phyloP scores from a whole-genome alignment of 2,797 vertebrate species.

The Eptatretus atami region DNA sequence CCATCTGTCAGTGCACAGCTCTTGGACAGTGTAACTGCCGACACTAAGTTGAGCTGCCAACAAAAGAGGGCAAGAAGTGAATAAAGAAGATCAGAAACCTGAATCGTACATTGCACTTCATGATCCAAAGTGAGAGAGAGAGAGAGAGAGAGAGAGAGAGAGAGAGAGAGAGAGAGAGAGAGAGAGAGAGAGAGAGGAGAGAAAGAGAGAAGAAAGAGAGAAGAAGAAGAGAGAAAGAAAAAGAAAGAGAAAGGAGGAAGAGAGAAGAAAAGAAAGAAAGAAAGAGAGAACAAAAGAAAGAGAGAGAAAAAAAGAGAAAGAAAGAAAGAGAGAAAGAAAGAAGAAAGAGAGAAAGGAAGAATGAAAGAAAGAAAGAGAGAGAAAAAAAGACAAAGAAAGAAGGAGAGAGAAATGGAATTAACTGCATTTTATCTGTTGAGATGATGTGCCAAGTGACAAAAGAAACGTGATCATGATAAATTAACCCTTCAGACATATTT shows the following conservation, averaged over 20 bases:
- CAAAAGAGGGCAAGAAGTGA: not conserved
- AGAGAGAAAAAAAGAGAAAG: not conserved
- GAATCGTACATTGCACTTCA: no score
- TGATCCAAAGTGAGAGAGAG: not conserved
- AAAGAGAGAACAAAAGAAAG: not conserved
- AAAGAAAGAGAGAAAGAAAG: not conserved
- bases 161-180: not conserved
- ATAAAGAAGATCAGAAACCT: not conserved
- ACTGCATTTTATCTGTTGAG: no score
- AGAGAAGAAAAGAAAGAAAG: not conserved
- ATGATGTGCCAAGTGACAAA: no score
- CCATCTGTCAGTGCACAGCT: not conserved
- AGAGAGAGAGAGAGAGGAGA: not conserved
- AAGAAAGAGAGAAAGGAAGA: not conserved
- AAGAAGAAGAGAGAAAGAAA: not conserved
- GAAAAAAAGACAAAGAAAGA: not conserved
- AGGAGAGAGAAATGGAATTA: not conserved
- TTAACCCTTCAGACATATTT: no score
- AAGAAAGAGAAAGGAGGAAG: not conserved
- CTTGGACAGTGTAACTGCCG: conserved; percentile 1
- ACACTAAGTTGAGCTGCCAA: conserved; percentile 3
- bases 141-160: not conserved
- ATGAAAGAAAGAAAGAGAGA: not conserved
- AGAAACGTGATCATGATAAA: no score
- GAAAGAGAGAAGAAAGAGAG: not conserved